Conservation (phyloP, 2,797 vertebrate genomes). For the Coilia nasus region DNA sequence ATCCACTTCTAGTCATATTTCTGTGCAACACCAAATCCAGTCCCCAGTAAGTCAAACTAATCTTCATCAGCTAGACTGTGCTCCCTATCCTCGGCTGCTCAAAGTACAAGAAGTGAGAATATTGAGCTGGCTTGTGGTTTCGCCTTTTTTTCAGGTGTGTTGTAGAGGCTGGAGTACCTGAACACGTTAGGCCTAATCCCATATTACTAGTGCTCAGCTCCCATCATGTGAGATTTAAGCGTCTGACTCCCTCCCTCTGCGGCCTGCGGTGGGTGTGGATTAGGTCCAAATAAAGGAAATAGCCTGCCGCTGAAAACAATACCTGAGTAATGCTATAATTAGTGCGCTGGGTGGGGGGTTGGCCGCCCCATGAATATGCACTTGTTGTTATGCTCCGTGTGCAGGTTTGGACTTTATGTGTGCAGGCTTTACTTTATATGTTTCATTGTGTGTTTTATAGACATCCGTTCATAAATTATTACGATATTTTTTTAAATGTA, state of each 20-base stretch:
- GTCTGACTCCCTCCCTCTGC: slow-evolving; percentile 25
- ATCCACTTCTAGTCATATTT: not conserved
- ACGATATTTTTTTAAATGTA: too few species aligned
- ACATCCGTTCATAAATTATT: too few species aligned
- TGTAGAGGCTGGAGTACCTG: slow-evolving; percentile 32
- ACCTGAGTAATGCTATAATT: slow-evolving; percentile 35
- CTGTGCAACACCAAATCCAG: not conserved
- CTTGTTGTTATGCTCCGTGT: too few species aligned
- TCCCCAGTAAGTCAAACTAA: not conserved
- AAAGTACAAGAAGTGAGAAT: not conserved
- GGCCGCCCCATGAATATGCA: not conserved
- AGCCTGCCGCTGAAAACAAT: slow-evolving; percentile 44
- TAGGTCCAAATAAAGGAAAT: slow-evolving; percentile 46
- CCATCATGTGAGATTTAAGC: slow-evolving; percentile 49
- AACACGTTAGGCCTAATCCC: slow-evolving; percentile 52
- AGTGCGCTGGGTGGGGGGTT: not conserved
- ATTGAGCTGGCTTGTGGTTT: slow-evolving; percentile 17
- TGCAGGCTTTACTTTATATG: too few species aligned
- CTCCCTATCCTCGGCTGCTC: not conserved
- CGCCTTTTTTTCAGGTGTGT: slow-evolving; percentile 26
- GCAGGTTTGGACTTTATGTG: not conserved
- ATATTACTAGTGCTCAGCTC: slow-evolving; percentile 52
- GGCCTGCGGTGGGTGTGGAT: slow-evolving; percentile 41
- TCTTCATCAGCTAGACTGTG: not conserved
- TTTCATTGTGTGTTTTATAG: too few species aligned